phyloP scores from a whole-genome alignment of 2,797 vertebrate genomes.

The Australoheros facetus region DNA sequence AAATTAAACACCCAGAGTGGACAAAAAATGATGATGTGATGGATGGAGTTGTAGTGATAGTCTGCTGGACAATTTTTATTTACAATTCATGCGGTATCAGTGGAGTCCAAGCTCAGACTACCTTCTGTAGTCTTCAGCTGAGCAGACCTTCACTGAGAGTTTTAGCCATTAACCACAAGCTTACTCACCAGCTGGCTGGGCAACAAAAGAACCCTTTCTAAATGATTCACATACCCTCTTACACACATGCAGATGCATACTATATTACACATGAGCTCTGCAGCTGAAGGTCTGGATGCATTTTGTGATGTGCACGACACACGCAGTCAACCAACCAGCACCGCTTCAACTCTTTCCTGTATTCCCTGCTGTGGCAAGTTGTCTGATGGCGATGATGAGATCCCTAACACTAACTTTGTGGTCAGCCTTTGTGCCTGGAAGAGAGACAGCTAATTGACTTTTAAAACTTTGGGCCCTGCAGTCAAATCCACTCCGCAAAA shows the following conservation, averaged over 20 bases:
- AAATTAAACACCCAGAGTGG: no score
- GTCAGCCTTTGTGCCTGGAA: slow-evolving; percentile 58
- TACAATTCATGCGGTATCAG: not conserved
- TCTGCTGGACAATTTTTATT: no score
- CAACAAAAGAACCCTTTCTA: no score
- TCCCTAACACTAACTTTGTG: slow-evolving; percentile 35
- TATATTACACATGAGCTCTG: not conserved
- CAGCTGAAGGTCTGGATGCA: not conserved
- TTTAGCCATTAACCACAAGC: no score
- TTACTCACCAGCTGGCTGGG: no score
- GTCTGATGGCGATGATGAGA: slow-evolving; percentile 30
- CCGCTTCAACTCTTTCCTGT: not conserved
- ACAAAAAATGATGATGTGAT: no score
- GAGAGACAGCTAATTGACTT: slow-evolving; percentile 69
- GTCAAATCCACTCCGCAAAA: slow-evolving; percentile 76
- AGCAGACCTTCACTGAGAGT: not conserved
- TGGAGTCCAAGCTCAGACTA: not conserved
- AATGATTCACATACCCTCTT: not conserved
- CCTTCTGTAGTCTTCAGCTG: not conserved
- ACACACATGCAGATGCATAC: not conserved
- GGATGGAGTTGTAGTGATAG: no score
- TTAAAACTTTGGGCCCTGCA: slow-evolving; percentile 77
- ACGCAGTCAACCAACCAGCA: not conserved
- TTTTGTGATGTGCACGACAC: not conserved
- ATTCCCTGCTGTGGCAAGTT: slow-evolving; percentile 24